These are phyloP conservation scores for Spodoptera frugiperda DNA, from an alignment of 1,140 invertebrate species.

Conservation along the genomic window DNA sequence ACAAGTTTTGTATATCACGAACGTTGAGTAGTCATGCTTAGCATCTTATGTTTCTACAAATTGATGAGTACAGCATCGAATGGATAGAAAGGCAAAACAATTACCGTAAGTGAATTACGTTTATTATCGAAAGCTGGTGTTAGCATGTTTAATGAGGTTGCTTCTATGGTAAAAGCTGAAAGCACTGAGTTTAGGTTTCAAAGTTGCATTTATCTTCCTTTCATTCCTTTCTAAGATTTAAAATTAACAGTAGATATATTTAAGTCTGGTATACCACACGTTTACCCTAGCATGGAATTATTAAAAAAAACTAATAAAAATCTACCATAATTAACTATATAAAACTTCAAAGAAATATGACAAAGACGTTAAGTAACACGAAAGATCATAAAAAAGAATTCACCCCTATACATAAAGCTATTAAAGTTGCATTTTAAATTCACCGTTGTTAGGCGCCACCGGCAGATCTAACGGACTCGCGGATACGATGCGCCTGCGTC, in stretches of 20 bases:
- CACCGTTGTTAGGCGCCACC: slow-evolving; percentile 41
- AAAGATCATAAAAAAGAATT: not conserved
- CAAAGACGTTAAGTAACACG: not conserved
- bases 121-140: not conserved
- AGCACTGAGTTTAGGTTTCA: no score
- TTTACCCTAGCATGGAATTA: no score
- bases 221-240: no score
- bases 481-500: slow-evolving; percentile 23
- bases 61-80: not conserved
- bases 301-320: no score
- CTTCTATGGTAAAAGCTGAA: no score
- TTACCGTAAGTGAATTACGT: not conserved
- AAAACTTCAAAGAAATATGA: no score
- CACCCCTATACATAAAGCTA: slow-evolving; percentile 16
- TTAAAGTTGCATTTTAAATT: slow-evolving; percentile 28
- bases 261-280: no score
- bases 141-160: not conserved
- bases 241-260: no score
- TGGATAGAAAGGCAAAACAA: slow-evolving; percentile 27
- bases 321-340: no score
- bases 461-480: slow-evolving; percentile 38
- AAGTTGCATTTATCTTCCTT: no score
- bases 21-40: slow-evolving; percentile 15
- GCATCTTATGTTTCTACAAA: slow-evolving; percentile 6
- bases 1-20: not conserved